These are phyloP conservation scores for Notocelia uddmanniana DNA, from an alignment of 2,888 invertebrate genomes.

Conservation along the genomic window DNA sequence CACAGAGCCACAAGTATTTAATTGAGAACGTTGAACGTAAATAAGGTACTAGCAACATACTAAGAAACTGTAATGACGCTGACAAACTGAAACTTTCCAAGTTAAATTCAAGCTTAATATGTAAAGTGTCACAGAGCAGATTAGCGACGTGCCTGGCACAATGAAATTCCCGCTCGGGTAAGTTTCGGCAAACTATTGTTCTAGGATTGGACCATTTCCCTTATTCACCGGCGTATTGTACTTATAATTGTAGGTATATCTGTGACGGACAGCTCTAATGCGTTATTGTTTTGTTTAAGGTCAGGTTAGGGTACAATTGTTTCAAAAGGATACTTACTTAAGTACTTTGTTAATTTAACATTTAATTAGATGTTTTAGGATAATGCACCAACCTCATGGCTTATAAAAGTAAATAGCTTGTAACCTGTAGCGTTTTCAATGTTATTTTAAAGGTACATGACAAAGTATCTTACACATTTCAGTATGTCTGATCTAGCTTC, in stretches of 20 bases:
- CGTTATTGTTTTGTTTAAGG: constrained; percentile 42
- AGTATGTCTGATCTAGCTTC: too few relatives aligned
- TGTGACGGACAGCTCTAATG: constrained; percentile 42
- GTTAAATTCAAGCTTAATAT: constrained; percentile 64
- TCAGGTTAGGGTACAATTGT: constrained; percentile 54
- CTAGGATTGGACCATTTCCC: constrained; percentile 42
- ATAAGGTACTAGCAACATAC: constrained; percentile 11
- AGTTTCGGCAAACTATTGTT: constrained; percentile 49
- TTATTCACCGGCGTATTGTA: constrained; percentile 41
- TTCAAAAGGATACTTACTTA: constrained; percentile 47
- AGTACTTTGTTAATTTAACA: constrained; percentile 17
- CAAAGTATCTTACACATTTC: background rate
- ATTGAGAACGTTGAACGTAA: background rate
- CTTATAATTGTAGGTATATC: constrained; percentile 30
- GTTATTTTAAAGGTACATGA: background rate
- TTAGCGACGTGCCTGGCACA: constrained; percentile 66
- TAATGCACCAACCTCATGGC: background rate
- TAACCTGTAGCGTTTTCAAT: background rate
- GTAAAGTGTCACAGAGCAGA: constrained; percentile 69
- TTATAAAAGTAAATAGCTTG: background rate
- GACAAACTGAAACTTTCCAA: constrained; percentile 50
- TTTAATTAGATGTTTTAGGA: constrained; percentile 2
- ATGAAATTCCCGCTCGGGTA: constrained; percentile 60
- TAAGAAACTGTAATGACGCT: constrained; percentile 36
- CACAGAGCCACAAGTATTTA: too few relatives aligned